Conservation (phyloP, 2,113 vertebrate species). For the Capra hircus region DNA sequence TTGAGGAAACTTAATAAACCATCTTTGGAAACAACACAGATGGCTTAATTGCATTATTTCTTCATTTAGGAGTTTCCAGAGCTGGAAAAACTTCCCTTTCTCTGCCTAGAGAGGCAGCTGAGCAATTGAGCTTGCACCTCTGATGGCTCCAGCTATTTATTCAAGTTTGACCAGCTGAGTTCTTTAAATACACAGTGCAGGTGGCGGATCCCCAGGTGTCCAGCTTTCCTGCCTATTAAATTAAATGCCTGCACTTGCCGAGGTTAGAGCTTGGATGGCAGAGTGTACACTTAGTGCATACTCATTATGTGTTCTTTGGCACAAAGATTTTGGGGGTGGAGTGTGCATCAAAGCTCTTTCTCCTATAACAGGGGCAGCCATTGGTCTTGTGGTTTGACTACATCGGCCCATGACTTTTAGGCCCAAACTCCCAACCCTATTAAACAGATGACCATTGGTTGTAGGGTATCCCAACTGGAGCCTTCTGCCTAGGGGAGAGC, state of each 20-base stretch:
- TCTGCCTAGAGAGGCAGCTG: not conserved
- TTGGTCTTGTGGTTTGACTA: not conserved
- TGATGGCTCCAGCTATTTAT: not conserved
- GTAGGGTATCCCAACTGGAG: not conserved
- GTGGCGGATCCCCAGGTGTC: not conserved
- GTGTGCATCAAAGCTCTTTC: not conserved
- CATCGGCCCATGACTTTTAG: not conserved
- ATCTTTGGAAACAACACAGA: conserved; percentile 36
- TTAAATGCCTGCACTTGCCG: not conserved
- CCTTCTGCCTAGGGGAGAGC: not conserved
- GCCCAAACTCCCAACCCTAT: not conserved
- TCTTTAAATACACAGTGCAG: conserved; percentile 51
- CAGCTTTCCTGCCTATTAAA: conserved; percentile 34
- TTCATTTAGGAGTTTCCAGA: conserved; percentile 46
- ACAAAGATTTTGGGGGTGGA: not conserved
- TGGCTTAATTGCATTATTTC: conserved; percentile 32
- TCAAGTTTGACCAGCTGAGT: conserved; percentile 48
- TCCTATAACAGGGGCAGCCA: conserved; percentile 8
- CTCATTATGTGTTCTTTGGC: not conserved
- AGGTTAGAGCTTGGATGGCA: not conserved
- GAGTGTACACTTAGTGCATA: not conserved
- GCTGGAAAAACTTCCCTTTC: conserved; percentile 30
- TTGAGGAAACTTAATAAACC: not conserved
- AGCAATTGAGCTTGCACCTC: conserved; percentile 20
- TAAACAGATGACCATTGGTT: not conserved